A percentile compares a stretch with the other conserved stretches of the same genome.
Conservation (phyloP, 2,797 vertebrate genomes). For the Trichosurus vulpecula region DNA sequence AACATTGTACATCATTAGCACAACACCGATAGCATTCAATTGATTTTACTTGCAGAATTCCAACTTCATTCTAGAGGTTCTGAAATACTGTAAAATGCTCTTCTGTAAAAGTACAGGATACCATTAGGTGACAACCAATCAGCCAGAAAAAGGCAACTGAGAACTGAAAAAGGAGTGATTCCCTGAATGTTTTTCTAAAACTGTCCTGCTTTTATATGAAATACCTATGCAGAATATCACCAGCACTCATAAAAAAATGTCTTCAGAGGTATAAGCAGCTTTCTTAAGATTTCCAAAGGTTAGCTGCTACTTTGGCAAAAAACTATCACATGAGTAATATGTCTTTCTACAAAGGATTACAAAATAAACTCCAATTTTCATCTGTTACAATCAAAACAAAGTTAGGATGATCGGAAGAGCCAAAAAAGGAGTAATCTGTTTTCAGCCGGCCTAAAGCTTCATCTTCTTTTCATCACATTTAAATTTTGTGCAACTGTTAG, state of each 20-base stretch:
- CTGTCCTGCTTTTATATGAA: not conserved
- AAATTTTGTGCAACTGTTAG: not conserved
- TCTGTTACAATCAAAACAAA: not conserved
- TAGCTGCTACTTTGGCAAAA: conserved; percentile 5
- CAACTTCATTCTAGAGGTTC: not conserved
- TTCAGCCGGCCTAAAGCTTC: not conserved
- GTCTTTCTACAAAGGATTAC: not conserved
- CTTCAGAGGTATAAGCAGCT: not conserved
- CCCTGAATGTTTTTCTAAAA: not conserved
- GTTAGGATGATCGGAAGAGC: not conserved
- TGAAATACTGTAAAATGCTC: not conserved
- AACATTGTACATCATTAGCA: not conserved
- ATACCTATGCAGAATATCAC: not conserved
- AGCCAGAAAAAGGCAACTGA: not conserved
- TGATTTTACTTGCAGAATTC: conserved; percentile 20
- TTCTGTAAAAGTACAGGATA: not conserved
- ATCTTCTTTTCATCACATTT: not conserved
- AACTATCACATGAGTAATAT: not conserved
- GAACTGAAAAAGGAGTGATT: not conserved
- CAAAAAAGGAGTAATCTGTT: not conserved
- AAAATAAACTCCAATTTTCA: conserved; percentile 33
- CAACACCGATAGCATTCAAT: not conserved
- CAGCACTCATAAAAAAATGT: not conserved
- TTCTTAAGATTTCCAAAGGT: not conserved
- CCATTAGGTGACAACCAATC: not conserved